Percentiles rank a stretch among this genome's conserved stretches.
Evolutionary conservation across 2,797 vertebrate genomes (phyloP).

Genomic region (Sebastes diaconus): DNA sequence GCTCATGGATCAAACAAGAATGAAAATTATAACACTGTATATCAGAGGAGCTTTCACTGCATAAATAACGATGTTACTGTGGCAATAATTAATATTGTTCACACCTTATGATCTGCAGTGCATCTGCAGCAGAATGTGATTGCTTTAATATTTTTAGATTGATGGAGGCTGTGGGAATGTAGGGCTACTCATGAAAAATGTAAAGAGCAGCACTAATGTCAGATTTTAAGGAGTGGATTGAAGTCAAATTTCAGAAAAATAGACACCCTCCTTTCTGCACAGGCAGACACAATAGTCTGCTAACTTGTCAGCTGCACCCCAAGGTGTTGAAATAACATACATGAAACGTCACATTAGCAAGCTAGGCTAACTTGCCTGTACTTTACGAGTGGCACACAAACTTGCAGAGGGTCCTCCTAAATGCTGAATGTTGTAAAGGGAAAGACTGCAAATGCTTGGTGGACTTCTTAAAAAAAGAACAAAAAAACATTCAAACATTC

Average conservation of each 20-base stretch:
- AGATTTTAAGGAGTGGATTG: not conserved
- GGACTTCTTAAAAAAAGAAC: not conserved
- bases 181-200: not conserved
- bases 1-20: conserved; percentile 51
- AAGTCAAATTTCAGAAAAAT: not conserved
- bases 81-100: conserved; percentile 56
- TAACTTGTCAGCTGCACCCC: not conserved
- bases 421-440: not conserved
- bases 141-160: not conserved
- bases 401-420: not conserved
- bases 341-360: not conserved
- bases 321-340: not conserved
- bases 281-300: not conserved
- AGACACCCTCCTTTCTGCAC: not conserved
- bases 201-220: not conserved
- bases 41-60: conserved; percentile 52
- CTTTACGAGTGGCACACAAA: not conserved
- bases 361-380: not conserved
- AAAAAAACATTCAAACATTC: too few species aligned
- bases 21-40: conserved; percentile 39
- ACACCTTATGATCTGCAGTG: conserved; percentile 6
- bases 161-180: not conserved
- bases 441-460: not conserved
- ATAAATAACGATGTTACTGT: conserved; percentile 56
- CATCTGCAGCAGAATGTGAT: conserved; percentile 2